Evolutionary conservation across 1,140 invertebrate genomes (phyloP), one percentile per base, ranked within the genome.

Genomic region (Solenopsis invicta): DNA sequence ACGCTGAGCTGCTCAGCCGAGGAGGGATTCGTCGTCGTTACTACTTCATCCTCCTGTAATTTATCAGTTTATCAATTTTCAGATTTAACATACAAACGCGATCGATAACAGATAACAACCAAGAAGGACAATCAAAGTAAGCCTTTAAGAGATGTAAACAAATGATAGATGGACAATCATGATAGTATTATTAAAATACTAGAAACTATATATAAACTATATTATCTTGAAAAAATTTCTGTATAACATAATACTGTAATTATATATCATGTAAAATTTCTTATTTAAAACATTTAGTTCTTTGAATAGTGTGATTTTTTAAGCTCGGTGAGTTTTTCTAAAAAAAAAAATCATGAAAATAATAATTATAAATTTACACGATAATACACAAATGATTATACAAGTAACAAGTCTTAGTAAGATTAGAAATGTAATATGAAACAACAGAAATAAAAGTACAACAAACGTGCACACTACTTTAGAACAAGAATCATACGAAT

Each of bases 1-100:
- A 99, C 98, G 88, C 98, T 98, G 86, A 99, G 97, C 89, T 97
- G 94, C 88, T 95, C 95, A 21, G 94, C 93, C 41, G 94, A 94
- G 85, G 89, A 90, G 69, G 90, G 91, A 92, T 91, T 93, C 77
- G 91, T 86, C 48, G 87, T 56, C 34, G 72, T 45, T 13, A 76
- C 48, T 24, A 75, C 56, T 82, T 94, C 95, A 91, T 95, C 93
- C 75, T 95, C 94, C 95, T 95, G 91, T 87, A 93, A 92, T 91
- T 94, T 50, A 93, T 90, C 80, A 89, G 37, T 21, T 61, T 29
- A 29, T 29, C 75, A 50, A 87, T 67, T 87, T 61, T 54, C 71
- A 24, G 69, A 45, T 85, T 54, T 62, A 34, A 72, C 18, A 9
- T 29, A 45, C 12, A 74, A 56, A 4, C 16, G 0, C 29, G 18